A percentile compares a stretch with the other conserved stretches of the same genome.
These are phyloP conservation scores for Lacanobia wlatinum DNA, from an alignment of 2,888 invertebrate species.

Conservation along the genomic window DNA sequence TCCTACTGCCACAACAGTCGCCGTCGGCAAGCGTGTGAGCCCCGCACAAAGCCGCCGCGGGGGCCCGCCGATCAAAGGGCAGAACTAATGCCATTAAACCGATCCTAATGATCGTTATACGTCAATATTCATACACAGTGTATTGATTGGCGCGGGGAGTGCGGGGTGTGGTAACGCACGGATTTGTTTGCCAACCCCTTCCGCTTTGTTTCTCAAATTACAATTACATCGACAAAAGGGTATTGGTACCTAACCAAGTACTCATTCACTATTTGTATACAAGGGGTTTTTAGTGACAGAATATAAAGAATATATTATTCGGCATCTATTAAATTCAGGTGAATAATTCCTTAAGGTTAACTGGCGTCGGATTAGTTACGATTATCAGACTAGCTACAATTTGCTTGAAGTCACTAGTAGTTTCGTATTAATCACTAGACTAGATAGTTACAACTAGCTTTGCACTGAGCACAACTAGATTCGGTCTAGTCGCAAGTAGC, in stretches of 20 bases:
- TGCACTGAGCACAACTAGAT: background rate
- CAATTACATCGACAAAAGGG: background rate
- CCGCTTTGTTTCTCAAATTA: conserved; percentile 29
- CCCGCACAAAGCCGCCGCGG: conserved; percentile 58
- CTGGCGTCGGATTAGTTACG: too few relatives aligned
- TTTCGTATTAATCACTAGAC: background rate
- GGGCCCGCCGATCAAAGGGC: conserved; percentile 57
- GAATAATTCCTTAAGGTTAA: too few relatives aligned
- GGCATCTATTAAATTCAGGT: too few relatives aligned
- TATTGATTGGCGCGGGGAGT: conserved; percentile 27
- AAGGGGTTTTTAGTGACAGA: background rate
- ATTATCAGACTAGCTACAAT: too few relatives aligned
- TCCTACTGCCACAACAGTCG: conserved; percentile 16
- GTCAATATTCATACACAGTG: conserved; percentile 54
- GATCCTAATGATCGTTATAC: conserved; percentile 67
- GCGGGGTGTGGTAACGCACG: conserved; percentile 22
- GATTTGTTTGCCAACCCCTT: conserved; percentile 26
- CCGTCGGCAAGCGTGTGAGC: background rate
- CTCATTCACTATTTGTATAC: background rate
- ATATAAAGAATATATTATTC: background rate
- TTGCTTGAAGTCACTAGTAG: background rate
- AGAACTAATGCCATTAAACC: conserved; percentile 59
- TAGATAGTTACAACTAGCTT: background rate
- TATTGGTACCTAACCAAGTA: background rate
- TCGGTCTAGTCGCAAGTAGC: background rate